These are phyloP conservation scores for Hemitrygon akajei DNA, from an alignment of 2,797 vertebrate genomes.

Conservation along the genomic window DNA sequence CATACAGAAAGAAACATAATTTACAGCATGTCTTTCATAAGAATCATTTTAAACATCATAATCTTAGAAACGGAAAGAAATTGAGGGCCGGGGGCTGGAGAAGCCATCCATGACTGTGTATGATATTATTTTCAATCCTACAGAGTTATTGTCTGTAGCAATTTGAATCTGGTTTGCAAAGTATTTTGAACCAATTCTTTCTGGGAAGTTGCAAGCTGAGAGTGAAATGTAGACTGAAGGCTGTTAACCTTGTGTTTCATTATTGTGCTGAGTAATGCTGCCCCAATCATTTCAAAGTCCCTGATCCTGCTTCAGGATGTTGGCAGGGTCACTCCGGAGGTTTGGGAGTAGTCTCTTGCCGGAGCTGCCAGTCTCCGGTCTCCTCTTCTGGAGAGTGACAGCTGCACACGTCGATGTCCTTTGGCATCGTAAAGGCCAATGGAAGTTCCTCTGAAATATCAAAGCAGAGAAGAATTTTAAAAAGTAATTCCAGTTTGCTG, in stretches of 20 bases:
- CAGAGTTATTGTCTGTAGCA: background rate
- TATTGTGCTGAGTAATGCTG: background rate
- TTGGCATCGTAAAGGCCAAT: slow-evolving; percentile 48
- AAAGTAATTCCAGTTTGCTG: background rate
- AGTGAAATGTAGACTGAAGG: background rate
- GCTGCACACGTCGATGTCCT: slow-evolving; percentile 69
- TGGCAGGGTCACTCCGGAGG: slow-evolving; percentile 39
- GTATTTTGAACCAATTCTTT: background rate
- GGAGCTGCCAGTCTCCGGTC: slow-evolving; percentile 63
- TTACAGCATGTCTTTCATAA: background rate
- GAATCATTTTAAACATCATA: background rate
- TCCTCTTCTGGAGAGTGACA: slow-evolving; percentile 78
- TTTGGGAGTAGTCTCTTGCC: slow-evolving; percentile 48
- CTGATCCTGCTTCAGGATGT: background rate
- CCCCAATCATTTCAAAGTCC: background rate
- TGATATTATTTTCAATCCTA: background rate
- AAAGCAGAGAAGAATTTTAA: background rate
- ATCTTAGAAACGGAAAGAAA: background rate
- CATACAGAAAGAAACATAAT: background rate
- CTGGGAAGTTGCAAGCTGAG: background rate
- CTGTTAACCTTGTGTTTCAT: background rate
- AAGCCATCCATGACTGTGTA: background rate
- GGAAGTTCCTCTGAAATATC: background rate
- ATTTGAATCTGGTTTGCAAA: background rate
- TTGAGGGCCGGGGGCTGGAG: background rate